Percentiles rank a stretch among this genome's conserved stretches.
Conservation (phyloP, 1,140 invertebrate species). For the Rhynchophorus ferrugineus region DNA sequence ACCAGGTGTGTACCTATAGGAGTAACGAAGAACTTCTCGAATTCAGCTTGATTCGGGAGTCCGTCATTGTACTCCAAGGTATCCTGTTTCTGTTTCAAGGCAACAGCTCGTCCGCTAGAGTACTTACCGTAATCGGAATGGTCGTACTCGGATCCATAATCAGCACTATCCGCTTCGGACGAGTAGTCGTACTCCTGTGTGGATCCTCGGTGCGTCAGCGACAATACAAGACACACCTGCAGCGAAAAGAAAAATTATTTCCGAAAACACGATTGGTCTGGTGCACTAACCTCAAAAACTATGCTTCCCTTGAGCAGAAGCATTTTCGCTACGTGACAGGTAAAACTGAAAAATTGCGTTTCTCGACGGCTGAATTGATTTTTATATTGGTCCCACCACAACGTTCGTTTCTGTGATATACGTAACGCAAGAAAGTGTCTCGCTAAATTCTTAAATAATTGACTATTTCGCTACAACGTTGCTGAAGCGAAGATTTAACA, state of each 20-base stretch:
- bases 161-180: constrained; percentile 1
- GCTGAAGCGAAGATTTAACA: constrained; percentile 16
- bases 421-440: constrained; percentile 23
- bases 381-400: constrained; percentile 21
- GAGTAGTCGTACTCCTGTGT: constrained; percentile 11
- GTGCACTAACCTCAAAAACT: constrained; percentile 20
- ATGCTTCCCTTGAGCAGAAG: constrained; percentile 16
- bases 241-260: background rate
- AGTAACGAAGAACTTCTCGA: constrained; percentile 6
- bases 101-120: background rate
- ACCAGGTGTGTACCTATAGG: background rate
- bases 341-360: constrained; percentile 23
- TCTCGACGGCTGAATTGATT: constrained; percentile 4
- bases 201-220: background rate
- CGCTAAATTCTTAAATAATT: constrained; percentile 20
- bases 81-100: constrained; percentile 1
- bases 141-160: background rate
- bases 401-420: background rate
- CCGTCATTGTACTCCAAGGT: background rate
- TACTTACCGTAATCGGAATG: constrained; percentile 14
- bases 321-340: constrained; percentile 11
- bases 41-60: constrained; percentile 3
- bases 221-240: constrained; percentile 11
- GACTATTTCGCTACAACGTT: constrained; percentile 20
- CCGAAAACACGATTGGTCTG: background rate